Conservation (phyloP, 2,888 invertebrate species). For the Pandemis heparana region DNA sequence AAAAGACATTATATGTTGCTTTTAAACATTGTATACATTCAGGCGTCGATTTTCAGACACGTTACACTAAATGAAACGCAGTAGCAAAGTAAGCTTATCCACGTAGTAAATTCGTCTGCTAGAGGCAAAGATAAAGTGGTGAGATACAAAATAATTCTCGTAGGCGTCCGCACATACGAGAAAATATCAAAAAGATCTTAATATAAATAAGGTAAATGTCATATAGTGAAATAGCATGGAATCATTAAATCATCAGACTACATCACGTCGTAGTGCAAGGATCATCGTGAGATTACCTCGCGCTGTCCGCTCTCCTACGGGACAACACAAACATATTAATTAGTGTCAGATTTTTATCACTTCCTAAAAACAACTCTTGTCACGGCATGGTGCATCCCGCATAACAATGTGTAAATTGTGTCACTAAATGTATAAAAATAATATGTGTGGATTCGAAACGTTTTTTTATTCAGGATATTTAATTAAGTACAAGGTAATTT, state of each 20-base stretch:
- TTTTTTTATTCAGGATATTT: neutral
- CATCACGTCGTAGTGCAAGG: conserved; percentile 72
- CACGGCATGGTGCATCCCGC: neutral
- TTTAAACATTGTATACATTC: no score
- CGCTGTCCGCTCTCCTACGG: conserved; percentile 90
- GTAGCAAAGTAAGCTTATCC: no score
- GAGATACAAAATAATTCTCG: no score
- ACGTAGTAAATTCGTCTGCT: no score
- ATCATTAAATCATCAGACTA: conserved; percentile 57
- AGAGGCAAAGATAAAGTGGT: no score
- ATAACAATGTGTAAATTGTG: neutral
- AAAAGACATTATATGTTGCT: no score
- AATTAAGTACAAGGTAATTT: conserved; percentile 1
- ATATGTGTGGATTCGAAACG: neutral
- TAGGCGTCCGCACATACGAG: no score
- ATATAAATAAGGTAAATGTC: neutral
- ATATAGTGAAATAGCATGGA: neutral
- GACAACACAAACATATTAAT: conserved; percentile 80
- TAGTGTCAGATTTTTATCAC: conserved; percentile 58
- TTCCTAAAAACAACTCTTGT: conserved; percentile 8
- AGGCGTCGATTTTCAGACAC: no score
- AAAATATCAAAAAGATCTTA: no score
- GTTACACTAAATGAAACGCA: no score
- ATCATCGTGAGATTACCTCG: conserved; percentile 87
- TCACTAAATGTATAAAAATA: neutral